Evolutionary conservation across 2,797 vertebrate species (phyloP).

Genomic region (Nannoperca australis): DNA sequence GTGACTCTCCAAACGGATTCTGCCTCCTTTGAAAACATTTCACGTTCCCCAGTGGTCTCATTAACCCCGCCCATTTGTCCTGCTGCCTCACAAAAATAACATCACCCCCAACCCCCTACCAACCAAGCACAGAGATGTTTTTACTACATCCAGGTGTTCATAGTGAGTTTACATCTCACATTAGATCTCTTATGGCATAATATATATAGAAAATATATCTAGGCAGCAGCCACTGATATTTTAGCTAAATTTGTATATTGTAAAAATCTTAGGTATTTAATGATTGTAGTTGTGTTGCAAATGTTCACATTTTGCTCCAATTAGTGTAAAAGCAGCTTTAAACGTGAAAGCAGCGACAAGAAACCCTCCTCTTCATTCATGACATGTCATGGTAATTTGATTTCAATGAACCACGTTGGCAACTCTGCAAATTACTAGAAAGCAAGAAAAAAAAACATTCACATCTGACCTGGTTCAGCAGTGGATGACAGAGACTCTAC

Average conservation of each 20-base stretch:
- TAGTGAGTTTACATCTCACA: slow-evolving; percentile 36
- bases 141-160: slow-evolving; percentile 57
- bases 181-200: slow-evolving; percentile 3
- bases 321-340: slow-evolving; percentile 15
- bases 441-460: slow-evolving; percentile 34
- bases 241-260: slow-evolving; percentile 9
- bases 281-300: neutral
- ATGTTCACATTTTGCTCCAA: neutral
- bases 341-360: neutral
- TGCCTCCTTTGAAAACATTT: slow-evolving; percentile 72
- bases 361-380: slow-evolving; percentile 6
- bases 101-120: slow-evolving; percentile 40
- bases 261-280: neutral
- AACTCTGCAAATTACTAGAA: slow-evolving; percentile 52
- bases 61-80: slow-evolving; percentile 76
- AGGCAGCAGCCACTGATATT: neutral
- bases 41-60: slow-evolving; percentile 63
- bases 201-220: neutral
- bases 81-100: slow-evolving; percentile 72
- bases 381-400: slow-evolving; percentile 23
- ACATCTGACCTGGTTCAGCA: slow-evolving; percentile 48
- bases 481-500: slow-evolving; percentile 63
- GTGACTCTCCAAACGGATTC: slow-evolving; percentile 55
- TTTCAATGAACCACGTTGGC: slow-evolving; percentile 35
- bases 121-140: slow-evolving; percentile 52